These are phyloP conservation scores for Lanius collurio DNA, from an alignment of 2,113 vertebrate genomes.

Conservation along the genomic window DNA sequence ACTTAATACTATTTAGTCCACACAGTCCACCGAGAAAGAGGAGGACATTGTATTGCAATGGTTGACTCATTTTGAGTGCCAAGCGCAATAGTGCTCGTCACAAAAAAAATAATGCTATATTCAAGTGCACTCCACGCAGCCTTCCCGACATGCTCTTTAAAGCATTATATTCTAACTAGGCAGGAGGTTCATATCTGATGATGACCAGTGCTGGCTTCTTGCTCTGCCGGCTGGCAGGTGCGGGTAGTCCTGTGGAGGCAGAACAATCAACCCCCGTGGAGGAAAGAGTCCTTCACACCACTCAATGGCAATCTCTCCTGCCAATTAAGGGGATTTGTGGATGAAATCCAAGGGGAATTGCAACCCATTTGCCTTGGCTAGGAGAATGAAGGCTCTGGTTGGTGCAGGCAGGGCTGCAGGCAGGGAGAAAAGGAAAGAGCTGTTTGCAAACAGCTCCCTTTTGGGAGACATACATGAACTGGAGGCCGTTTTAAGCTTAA, in stretches of 20 bases:
- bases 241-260: neutral
- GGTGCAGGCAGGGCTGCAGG: neutral
- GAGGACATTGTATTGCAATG: neutral
- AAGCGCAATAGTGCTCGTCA: neutral
- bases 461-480: neutral
- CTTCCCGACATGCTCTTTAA: neutral
- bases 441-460: conserved; percentile 14
- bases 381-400: neutral
- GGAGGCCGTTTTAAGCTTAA: neutral
- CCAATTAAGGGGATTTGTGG: conserved; percentile 27
- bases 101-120: neutral
- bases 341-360: conserved; percentile 36
- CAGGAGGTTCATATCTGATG: neutral
- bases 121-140: neutral
- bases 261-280: conserved; percentile 11
- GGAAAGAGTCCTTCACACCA: conserved; percentile 22
- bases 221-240: neutral
- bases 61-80: neutral
- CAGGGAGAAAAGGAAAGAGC: neutral
- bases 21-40: neutral
- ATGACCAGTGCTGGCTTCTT: neutral
- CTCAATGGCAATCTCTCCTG: neutral
- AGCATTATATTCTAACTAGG: neutral
- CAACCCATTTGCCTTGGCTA: neutral
- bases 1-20: neutral